These are phyloP conservation scores for Drosophila bocqueti DNA, from an alignment of 1,140 invertebrate species.

Conservation along the genomic window DNA sequence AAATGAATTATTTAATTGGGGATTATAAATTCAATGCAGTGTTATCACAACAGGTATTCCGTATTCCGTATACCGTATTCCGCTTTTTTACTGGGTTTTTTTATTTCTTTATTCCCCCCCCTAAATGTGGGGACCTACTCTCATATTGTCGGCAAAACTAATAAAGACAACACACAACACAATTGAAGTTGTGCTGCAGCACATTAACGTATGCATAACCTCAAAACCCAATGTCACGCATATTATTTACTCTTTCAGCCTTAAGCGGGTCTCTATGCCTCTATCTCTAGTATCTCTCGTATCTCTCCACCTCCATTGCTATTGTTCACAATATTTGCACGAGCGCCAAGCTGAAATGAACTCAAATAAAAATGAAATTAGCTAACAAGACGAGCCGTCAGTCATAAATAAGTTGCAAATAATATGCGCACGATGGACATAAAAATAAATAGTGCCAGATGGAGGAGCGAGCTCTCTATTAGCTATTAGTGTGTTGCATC, in stretches of 20 bases:
- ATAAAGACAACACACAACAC: slow-evolving; percentile 21
- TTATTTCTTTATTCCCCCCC: slow-evolving; percentile 7
- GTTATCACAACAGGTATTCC: slow-evolving; percentile 14
- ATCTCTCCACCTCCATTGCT: slow-evolving; percentile 16
- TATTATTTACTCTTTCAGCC: slow-evolving; percentile 65
- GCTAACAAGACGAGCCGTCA: slow-evolving; percentile 60
- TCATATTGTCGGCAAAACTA: slow-evolving; percentile 31
- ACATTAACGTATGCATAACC: slow-evolving; percentile 73
- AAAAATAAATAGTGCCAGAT: slow-evolving; percentile 67
- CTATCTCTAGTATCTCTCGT: slow-evolving; percentile 30
- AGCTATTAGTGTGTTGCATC: slow-evolving; percentile 56
- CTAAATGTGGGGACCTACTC: background rate
- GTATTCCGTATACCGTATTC: slow-evolving; percentile 5
- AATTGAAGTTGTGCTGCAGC: slow-evolving; percentile 57
- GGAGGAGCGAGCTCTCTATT: slow-evolving; percentile 44
- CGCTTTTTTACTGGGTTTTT: background rate
- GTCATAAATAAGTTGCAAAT: slow-evolving; percentile 78
- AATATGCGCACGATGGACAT: slow-evolving; percentile 61
- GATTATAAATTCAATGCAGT: slow-evolving; percentile 17
- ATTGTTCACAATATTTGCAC: slow-evolving; percentile 52
- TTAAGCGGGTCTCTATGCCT: slow-evolving; percentile 30
- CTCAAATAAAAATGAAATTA: slow-evolving; percentile 57
- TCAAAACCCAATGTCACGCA: slow-evolving; percentile 80
- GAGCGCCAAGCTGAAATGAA: slow-evolving; percentile 22
- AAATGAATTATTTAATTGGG: slow-evolving; percentile 10